These are phyloP conservation scores for Turdus rufiventris DNA, from an alignment of 2,113 vertebrate genomes.

Conservation along the genomic window DNA sequence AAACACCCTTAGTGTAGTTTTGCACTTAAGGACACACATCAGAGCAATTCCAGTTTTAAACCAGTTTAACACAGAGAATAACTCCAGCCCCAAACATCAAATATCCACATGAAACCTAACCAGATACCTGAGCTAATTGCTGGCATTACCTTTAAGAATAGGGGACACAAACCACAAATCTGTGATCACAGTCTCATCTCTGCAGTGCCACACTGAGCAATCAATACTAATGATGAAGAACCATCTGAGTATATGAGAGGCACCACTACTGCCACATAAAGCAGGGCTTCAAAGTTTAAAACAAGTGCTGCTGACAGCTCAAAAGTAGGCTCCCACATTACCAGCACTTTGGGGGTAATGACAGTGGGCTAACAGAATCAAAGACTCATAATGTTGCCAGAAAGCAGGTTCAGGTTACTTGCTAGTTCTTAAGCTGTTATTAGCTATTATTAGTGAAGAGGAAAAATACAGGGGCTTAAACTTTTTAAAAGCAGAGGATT, in stretches of 20 bases:
- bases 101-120: background rate
- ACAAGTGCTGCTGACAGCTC: slow-evolving; percentile 52
- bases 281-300: slow-evolving; percentile 38
- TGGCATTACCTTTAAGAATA: background rate
- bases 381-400: slow-evolving; percentile 47
- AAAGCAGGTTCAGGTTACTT: slow-evolving; percentile 59
- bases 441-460: slow-evolving; percentile 58
- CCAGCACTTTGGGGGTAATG: slow-evolving; percentile 51
- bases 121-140: background rate
- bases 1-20: background rate
- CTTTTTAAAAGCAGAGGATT: slow-evolving; percentile 64
- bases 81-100: background rate
- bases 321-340: slow-evolving; percentile 34
- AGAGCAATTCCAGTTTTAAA: background rate
- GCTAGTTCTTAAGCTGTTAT: slow-evolving; percentile 54
- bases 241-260: background rate
- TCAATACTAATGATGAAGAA: slow-evolving; percentile 32
- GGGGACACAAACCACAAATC: background rate
- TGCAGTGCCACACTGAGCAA: background rate
- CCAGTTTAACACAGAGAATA: background rate
- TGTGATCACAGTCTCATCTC: background rate
- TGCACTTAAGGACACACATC: background rate
- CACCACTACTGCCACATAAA: slow-evolving; percentile 4
- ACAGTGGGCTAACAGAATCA: slow-evolving; percentile 59
- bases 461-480: slow-evolving; percentile 53